Percentiles rank a stretch among this genome's conserved stretches.
Evolutionary conservation across 53 echinoderm and acorn worm species (phyloP).

Genomic region (Astropecten irregularis): DNA sequence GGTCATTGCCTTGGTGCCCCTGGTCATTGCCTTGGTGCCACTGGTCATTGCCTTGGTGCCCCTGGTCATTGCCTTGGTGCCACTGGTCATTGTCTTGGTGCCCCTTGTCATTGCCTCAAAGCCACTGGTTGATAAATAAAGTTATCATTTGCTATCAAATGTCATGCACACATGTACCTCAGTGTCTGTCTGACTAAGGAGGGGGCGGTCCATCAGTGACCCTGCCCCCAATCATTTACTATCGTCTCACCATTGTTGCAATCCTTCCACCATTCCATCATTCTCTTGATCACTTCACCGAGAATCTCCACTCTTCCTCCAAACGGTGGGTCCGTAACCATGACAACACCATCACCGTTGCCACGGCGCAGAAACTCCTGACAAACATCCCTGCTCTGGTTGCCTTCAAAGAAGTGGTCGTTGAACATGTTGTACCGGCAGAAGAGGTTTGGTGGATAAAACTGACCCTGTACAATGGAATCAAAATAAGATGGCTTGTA

Average conservation of each 20-base stretch:
- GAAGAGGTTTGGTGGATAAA: conserved; percentile 78
- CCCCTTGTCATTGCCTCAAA: too few relatives aligned
- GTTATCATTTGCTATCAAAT: too few relatives aligned
- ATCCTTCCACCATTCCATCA: conserved; percentile 68
- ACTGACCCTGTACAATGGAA: conserved; percentile 71
- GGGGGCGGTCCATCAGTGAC: too few relatives aligned
- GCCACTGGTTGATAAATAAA: too few relatives aligned
- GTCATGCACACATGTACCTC: too few relatives aligned
- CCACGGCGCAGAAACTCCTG: conserved; percentile 64
- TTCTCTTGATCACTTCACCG: conserved; percentile 63
- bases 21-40: too few relatives aligned
- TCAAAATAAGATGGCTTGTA: neutral
- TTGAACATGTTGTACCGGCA: conserved; percentile 99
- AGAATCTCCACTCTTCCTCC: conserved; percentile 91
- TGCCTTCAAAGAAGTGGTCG: conserved; percentile 85
- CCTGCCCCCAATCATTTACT: too few relatives aligned
- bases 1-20: too few relatives aligned
- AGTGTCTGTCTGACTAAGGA: too few relatives aligned
- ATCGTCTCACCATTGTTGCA: neutral
- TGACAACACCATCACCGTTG: conserved; percentile 65
- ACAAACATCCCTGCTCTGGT: conserved; percentile 42
- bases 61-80: too few relatives aligned
- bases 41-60: too few relatives aligned
- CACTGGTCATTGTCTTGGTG: too few relatives aligned
- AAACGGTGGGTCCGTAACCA: conserved; percentile 99